Evolutionary conservation across 1,140 invertebrate genomes (phyloP).

Genomic region (Diachasma alloeum): DNA sequence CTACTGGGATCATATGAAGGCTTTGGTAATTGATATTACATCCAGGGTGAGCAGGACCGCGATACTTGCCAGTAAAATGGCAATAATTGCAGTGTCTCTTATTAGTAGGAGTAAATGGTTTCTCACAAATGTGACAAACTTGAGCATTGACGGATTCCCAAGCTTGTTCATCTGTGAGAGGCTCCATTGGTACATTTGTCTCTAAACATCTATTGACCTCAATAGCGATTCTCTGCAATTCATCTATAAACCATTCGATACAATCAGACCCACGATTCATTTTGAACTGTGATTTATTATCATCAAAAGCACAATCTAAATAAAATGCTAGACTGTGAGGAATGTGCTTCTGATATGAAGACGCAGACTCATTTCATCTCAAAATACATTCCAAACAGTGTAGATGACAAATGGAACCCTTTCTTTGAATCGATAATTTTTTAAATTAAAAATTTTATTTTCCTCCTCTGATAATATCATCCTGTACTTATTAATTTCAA

Average conservation of each 20-base stretch:
- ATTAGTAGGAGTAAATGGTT: not conserved
- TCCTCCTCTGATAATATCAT: not conserved
- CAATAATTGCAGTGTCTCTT: slow-evolving; percentile 36
- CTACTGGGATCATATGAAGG: too few relatives aligned
- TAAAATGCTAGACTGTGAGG: slow-evolving; percentile 17
- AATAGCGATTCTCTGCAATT: slow-evolving; percentile 27
- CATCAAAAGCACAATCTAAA: slow-evolving; percentile 19
- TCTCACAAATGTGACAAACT: too few relatives aligned
- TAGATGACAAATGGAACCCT: slow-evolving; percentile 24
- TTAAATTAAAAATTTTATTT: slow-evolving; percentile 20
- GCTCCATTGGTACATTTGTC: too few relatives aligned
- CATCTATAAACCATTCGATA: slow-evolving; percentile 38
- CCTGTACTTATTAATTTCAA: not conserved
- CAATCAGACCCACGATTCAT: slow-evolving; percentile 42
- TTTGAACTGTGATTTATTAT: slow-evolving; percentile 24
- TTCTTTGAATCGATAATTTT: slow-evolving; percentile 29
- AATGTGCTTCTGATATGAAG: slow-evolving; percentile 16
- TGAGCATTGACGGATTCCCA: too few relatives aligned
- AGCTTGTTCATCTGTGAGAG: too few relatives aligned
- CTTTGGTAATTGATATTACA: too few relatives aligned
- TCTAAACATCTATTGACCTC: slow-evolving; percentile 13
- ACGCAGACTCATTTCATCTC: not conserved
- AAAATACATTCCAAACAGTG: too few relatives aligned
- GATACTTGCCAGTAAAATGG: slow-evolving; percentile 23
- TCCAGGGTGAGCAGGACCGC: too few relatives aligned